Base-by-base conservation (phyloP, 1,140 invertebrate species). In the Caenorhabditis remanei region DNA sequence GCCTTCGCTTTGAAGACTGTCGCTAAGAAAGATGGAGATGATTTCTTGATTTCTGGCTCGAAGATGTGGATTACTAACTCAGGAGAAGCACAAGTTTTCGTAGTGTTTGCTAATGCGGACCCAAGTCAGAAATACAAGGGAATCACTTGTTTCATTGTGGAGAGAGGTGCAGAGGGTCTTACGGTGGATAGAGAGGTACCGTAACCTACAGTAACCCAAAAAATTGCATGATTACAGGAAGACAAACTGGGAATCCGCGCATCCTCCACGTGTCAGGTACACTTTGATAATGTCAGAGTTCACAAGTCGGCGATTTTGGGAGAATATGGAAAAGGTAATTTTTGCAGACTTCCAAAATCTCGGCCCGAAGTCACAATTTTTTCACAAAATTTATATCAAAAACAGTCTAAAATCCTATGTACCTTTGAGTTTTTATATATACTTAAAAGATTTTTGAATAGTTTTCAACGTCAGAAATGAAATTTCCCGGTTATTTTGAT, bases 21-120 rank as follows among this genome's bases (percentile, higher is more conserved):
- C 16, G 94, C 94, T 14, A 93, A 93, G 9, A 90, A 91, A 85
- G 90, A 94, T 50, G 94, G 93, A 48, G 93, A 94, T 85, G 87
- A 93, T 85, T 94, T 92, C 87, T 86, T 94, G 40, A 87, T 94
- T 16, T 94, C 93, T 91, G 94, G 94, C 24, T 92, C 91, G n/a
- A 95, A 95, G 91, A 90, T 94, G 82, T 99, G 97, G 97, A 99
- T 99, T 85, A 97, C 96, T 0, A 97, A 97, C 94, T 96, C 97
- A 0, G 96, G 97, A 93, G 94, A 97, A 43, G 96, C 97, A 79
- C 96, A 93, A 9, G 89, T 94, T 11, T 94, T 94, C 93, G 92
- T 97, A 7, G 96, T 86, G 4, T 96, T 98, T 94, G 96, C 96
- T 0, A 98, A 97, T 93, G 96, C 95, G 67, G 95, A 97, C 93